Conservation (phyloP, 2,113 vertebrate species). For the Mellivora capensis region DNA sequence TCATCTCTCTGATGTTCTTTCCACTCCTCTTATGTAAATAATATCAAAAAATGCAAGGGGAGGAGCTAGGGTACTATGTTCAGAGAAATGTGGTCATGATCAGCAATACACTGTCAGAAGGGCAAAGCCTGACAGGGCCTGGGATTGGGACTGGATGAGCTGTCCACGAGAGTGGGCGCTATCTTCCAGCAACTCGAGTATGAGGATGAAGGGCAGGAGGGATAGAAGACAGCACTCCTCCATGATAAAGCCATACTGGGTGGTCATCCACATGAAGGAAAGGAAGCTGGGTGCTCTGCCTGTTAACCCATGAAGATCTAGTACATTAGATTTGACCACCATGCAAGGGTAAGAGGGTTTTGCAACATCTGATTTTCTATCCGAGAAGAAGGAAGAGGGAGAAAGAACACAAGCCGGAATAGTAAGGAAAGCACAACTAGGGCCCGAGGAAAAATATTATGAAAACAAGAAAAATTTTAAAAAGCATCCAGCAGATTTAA, state of each 20-base stretch:
- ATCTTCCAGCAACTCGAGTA: background rate
- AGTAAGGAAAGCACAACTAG: background rate
- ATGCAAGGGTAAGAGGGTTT: background rate
- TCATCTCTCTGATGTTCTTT: background rate
- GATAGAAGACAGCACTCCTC: background rate
- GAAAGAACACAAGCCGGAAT: background rate
- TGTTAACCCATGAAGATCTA: background rate
- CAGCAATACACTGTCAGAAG: background rate
- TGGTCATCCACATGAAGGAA: background rate
- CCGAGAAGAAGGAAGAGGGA: background rate
- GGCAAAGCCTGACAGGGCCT: background rate
- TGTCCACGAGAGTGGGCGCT: background rate
- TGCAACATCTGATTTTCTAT: background rate
- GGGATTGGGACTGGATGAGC: rapidly evolving
- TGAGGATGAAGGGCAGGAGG: background rate
- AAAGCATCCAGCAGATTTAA: background rate
- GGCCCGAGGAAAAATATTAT: background rate
- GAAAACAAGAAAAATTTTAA: background rate
- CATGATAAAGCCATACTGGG: background rate
- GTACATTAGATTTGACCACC: background rate
- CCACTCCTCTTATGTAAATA: background rate
- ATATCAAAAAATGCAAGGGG: background rate
- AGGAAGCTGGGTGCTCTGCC: background rate
- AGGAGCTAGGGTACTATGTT: background rate
- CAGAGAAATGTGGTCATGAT: background rate